A percentile compares a stretch with the other conserved stretches of the same genome.
Conservation (phyloP, 2,888 invertebrate species). For the Drosophila austrosaltans region DNA sequence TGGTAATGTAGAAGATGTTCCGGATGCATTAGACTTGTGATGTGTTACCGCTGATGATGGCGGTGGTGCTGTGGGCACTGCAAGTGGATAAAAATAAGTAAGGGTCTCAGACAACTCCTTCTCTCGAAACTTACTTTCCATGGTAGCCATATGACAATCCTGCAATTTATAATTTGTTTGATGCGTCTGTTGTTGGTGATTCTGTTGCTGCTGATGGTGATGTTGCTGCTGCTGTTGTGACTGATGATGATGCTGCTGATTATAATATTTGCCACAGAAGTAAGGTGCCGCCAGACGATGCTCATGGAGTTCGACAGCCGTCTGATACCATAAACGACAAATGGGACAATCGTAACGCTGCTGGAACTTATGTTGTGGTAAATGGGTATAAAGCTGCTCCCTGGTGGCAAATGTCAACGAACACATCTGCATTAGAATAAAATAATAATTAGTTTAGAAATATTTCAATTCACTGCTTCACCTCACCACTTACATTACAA, state of each 20-base stretch:
- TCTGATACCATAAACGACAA: constrained; percentile 79
- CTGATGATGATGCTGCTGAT: constrained; percentile 45
- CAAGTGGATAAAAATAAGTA: neutral
- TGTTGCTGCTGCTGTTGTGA: constrained; percentile 34
- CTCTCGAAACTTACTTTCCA: constrained; percentile 64
- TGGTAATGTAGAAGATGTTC: constrained; percentile 43
- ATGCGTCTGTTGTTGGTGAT: constrained; percentile 26
- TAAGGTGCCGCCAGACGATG: constrained; percentile 79
- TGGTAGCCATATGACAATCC: constrained; percentile 74
- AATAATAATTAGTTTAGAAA: neutral
- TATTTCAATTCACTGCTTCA: too few species aligned
- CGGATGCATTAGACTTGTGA: constrained; percentile 41
- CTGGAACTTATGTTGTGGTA: constrained; percentile 78
- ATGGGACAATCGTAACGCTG: constrained; percentile 79
- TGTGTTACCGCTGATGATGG: constrained; percentile 21
- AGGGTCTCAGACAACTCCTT: neutral
- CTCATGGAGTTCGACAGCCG: constrained; percentile 76
- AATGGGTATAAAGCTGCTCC: constrained; percentile 72
- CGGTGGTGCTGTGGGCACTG: constrained; percentile 52
- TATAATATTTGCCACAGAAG: constrained; percentile 79
- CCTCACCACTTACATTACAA: constrained; percentile 74
- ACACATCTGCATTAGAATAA: constrained; percentile 64
- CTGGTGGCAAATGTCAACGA: constrained; percentile 69
- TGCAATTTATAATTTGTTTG: constrained; percentile 70
- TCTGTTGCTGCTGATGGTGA: constrained; percentile 33